Percentiles rank a stretch among this genome's conserved stretches.
Evolutionary conservation across 2,797 vertebrate genomes (phyloP).

Genomic region (Sebastes hubbsi): DNA sequence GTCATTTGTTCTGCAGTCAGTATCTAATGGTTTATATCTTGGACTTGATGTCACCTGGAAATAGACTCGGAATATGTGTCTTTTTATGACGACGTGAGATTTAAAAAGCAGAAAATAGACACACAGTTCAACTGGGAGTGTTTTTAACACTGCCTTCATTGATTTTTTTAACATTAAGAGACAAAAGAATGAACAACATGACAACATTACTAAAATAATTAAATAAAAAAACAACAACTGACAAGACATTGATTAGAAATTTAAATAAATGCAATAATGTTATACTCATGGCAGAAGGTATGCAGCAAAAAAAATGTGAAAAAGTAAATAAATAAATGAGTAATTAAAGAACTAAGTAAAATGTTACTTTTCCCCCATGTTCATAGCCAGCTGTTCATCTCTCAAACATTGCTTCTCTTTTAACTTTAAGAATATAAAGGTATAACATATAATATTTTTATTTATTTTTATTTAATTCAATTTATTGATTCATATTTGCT

Average conservation of each 20-base stretch:
- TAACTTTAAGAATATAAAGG: too few relatives aligned
- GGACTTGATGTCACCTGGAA: background rate
- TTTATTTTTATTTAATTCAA: too few relatives aligned
- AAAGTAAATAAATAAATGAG: background rate
- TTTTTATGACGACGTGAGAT: background rate
- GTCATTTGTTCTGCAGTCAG: background rate
- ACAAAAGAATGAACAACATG: background rate
- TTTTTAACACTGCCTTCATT: background rate
- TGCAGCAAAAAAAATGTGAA: background rate
- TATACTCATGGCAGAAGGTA: background rate
- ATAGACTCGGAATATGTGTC: background rate
- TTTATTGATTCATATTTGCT: too few relatives aligned
- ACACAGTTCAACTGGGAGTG: background rate
- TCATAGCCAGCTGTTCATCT: background rate
- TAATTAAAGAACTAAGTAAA: background rate
- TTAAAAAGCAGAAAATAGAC: background rate
- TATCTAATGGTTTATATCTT: background rate
- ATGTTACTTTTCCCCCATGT: background rate
- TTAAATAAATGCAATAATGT: background rate
- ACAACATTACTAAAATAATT: background rate
- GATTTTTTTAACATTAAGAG: background rate
- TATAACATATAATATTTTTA: too few relatives aligned
- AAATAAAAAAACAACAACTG: background rate
- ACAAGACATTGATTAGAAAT: background rate
- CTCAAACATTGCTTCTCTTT: background rate